A percentile compares a stretch with the other conserved stretches of the same genome.
These are phyloP conservation scores for Rotaria sp. DNA, from an alignment of 2,888 invertebrate species.

Conservation along the genomic window DNA sequence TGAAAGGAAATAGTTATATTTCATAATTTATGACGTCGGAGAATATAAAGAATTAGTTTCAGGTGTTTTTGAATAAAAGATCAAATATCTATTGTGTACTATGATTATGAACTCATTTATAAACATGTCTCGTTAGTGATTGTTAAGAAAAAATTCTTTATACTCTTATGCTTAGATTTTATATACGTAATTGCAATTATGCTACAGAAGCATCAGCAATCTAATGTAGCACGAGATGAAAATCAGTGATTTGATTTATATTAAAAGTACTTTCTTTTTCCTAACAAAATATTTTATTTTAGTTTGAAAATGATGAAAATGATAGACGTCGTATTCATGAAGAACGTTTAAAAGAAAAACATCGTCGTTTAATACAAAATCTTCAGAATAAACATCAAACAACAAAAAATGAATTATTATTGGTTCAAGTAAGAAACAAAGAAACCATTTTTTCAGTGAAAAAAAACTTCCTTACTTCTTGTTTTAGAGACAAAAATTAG, in stretches of 20 bases:
- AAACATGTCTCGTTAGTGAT: too few relatives aligned
- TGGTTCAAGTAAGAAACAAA: neutral
- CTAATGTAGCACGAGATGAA: neutral
- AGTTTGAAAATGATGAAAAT: conserved; percentile 31
- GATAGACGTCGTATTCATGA: conserved; percentile 7
- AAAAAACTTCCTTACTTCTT: neutral
- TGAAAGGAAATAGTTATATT: too few relatives aligned
- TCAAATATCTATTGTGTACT: too few relatives aligned
- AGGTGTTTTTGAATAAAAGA: too few relatives aligned
- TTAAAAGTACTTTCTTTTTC: neutral
- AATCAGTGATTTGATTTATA: neutral
- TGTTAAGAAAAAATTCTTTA: too few relatives aligned
- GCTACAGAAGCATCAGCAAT: too few relatives aligned
- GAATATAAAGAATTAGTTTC: too few relatives aligned
- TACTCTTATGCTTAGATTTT: too few relatives aligned
- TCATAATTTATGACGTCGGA: too few relatives aligned
- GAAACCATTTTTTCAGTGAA: neutral
- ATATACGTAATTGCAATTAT: too few relatives aligned
- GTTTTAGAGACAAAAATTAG: conserved; percentile 10
- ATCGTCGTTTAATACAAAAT: conserved; percentile 19
- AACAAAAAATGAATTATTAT: conserved; percentile 13
- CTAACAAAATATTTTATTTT: neutral
- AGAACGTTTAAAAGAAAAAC: conserved; percentile 24
- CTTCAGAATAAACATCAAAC: neutral
- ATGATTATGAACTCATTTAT: too few relatives aligned